Evolutionary conservation across 2,888 invertebrate species (phyloP).

Genomic region (Tenthredo scrophulariae): DNA sequence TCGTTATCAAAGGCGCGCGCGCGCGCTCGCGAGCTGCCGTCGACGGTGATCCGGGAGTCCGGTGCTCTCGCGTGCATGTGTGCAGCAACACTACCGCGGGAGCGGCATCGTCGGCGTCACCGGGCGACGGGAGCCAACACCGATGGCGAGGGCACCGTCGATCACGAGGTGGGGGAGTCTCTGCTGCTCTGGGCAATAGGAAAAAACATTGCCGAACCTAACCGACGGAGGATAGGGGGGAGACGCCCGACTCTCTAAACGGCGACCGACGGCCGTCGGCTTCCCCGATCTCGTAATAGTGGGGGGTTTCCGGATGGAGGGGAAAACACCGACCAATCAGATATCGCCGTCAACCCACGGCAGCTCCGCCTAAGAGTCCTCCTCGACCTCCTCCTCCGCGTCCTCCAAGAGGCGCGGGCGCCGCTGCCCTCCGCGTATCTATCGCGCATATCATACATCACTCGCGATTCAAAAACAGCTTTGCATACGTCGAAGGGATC

Average conservation of each 20-base stretch:
- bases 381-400: slow-evolving; percentile 49
- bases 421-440: slow-evolving; percentile 10
- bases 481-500: not conserved
- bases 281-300: slow-evolving; percentile 8
- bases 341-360: slow-evolving; percentile 69
- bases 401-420: slow-evolving; percentile 53
- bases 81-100: slow-evolving; percentile 76
- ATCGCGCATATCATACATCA: not conserved
- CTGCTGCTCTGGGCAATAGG: slow-evolving; percentile 61
- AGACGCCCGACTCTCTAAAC: slow-evolving; percentile 48
- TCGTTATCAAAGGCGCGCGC: slow-evolving; percentile 51
- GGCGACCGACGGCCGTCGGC: slow-evolving; percentile 28
- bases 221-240: slow-evolving; percentile 53
- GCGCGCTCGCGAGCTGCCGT: slow-evolving; percentile 54
- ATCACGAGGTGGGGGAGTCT: slow-evolving; percentile 72
- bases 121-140: slow-evolving; percentile 66
- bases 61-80: slow-evolving; percentile 70
- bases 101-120: slow-evolving; percentile 69
- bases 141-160: slow-evolving; percentile 65
- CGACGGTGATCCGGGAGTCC: slow-evolving; percentile 28
- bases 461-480: not conserved
- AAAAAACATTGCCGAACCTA: slow-evolving; percentile 56
- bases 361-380: slow-evolving; percentile 67
- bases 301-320: slow-evolving; percentile 67
- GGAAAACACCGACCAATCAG: slow-evolving; percentile 75